phyloP scores from a whole-genome alignment of 2,888 invertebrate genomes.

The Andrena dorsata region DNA sequence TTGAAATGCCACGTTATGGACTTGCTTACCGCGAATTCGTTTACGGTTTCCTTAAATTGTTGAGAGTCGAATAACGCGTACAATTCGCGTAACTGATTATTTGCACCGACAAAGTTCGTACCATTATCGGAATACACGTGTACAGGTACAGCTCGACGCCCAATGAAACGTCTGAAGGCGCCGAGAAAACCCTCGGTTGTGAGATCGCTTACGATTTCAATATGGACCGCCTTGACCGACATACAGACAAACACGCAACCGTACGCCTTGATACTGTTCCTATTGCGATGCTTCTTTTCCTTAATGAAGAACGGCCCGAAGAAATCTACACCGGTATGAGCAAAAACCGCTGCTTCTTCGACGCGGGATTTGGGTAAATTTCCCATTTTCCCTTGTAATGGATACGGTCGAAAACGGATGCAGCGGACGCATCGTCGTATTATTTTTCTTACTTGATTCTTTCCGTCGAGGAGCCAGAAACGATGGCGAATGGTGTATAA shows the following conservation, averaged over 20 bases:
- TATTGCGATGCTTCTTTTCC: conserved; percentile 10
- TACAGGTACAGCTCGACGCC: background rate
- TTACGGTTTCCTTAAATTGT: background rate
- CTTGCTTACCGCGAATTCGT: background rate
- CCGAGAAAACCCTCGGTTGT: conserved; percentile 13
- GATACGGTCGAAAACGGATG: background rate
- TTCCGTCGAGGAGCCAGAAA: conserved; percentile 4
- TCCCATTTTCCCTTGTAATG: conserved; percentile 1
- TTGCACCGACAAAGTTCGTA: background rate
- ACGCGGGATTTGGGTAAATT: conserved; percentile 2
- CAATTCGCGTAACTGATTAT: background rate
- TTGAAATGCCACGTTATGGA: conserved; percentile 13
- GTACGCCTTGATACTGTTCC: background rate
- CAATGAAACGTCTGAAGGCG: conserved; percentile 14
- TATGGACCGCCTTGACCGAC: background rate
- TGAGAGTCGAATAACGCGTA: background rate
- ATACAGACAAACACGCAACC: conserved; percentile 4
- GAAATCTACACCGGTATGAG: background rate
- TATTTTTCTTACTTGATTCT: background rate
- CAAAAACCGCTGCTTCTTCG: background rate
- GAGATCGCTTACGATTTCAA: conserved; percentile 13
- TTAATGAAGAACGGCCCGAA: conserved; percentile 12
- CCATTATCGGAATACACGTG: conserved; percentile 9
- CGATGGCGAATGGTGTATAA: background rate
- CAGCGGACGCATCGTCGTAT: no score